Evolutionary conservation across 2,888 invertebrate species (phyloP).

Genomic region (Amblyteles armatorius): DNA sequence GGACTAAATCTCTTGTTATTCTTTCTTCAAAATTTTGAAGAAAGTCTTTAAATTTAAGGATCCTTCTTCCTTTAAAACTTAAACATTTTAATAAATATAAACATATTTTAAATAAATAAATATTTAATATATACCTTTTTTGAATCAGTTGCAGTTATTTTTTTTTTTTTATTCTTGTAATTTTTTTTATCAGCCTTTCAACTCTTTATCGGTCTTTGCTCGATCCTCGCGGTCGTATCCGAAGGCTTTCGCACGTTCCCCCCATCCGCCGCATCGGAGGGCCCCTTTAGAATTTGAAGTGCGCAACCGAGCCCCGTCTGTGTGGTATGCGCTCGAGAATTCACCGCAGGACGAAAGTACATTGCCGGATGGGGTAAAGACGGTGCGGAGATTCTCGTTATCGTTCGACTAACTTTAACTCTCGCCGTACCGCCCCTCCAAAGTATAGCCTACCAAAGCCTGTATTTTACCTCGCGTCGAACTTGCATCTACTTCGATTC

Average conservation of each 20-base stretch:
- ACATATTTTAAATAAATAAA: too few relatives aligned
- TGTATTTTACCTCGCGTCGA: conserved; percentile 7
- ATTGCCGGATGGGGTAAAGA: neutral
- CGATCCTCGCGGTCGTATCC: neutral
- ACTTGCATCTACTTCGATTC: conserved; percentile 2
- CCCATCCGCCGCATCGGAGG: neutral
- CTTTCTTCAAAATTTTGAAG: too few relatives aligned
- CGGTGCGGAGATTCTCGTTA: conserved; percentile 42
- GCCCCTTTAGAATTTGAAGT: conserved; percentile 39
- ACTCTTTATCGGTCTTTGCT: neutral
- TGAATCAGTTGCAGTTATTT: too few relatives aligned
- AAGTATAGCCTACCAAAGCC: neutral
- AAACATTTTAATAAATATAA: too few relatives aligned
- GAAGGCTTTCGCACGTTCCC: conserved; percentile 9
- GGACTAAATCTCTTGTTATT: too few relatives aligned
- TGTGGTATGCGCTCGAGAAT: neutral
- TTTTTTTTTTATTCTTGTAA: too few relatives aligned
- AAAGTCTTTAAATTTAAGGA: too few relatives aligned
- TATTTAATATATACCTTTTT: too few relatives aligned
- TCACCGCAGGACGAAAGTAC: neutral
- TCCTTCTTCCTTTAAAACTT: too few relatives aligned
- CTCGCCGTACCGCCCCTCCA: neutral
- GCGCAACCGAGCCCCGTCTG: neutral
- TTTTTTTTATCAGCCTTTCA: neutral
- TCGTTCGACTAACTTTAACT: conserved; percentile 47